Conservation (phyloP, 2,888 invertebrate species). For the Andrena hattorfiana region DNA sequence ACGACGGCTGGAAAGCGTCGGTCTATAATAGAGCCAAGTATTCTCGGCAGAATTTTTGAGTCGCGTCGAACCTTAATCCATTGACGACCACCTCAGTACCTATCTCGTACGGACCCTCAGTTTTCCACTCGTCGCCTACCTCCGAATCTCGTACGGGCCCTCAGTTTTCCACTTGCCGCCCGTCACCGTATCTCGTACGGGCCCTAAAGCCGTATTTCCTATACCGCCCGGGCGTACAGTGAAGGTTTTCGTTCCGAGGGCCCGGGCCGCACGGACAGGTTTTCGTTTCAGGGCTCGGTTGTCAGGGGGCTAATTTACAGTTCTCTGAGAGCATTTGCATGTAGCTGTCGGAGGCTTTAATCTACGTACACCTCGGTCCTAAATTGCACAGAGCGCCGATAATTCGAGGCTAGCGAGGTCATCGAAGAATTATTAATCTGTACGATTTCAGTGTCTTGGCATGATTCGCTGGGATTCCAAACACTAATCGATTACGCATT, state of each 20-base stretch:
- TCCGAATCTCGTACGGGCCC: too few species aligned
- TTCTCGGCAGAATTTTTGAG: constrained; percentile 38
- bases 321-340: constrained; percentile 56
- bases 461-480: constrained; percentile 15
- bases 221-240: too few species aligned
- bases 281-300: too few species aligned
- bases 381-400: constrained; percentile 32
- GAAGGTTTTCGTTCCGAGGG: too few species aligned
- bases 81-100: too few species aligned
- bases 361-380: constrained; percentile 44
- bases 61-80: constrained; percentile 14
- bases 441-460: constrained; percentile 22
- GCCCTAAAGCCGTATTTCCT: too few species aligned
- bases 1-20: neutral
- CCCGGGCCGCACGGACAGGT: too few species aligned
- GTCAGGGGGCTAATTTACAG: constrained; percentile 31
- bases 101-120: too few species aligned
- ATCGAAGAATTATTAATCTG: constrained; percentile 48
- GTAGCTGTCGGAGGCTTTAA: constrained; percentile 47
- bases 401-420: constrained; percentile 42
- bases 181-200: too few species aligned
- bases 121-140: too few species aligned
- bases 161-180: too few species aligned
- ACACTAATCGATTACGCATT: constrained; percentile 32
- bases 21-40: constrained; percentile 8